These are phyloP conservation scores for Momotus momota DNA, from an alignment of 2,797 vertebrate species.

Conservation along the genomic window DNA sequence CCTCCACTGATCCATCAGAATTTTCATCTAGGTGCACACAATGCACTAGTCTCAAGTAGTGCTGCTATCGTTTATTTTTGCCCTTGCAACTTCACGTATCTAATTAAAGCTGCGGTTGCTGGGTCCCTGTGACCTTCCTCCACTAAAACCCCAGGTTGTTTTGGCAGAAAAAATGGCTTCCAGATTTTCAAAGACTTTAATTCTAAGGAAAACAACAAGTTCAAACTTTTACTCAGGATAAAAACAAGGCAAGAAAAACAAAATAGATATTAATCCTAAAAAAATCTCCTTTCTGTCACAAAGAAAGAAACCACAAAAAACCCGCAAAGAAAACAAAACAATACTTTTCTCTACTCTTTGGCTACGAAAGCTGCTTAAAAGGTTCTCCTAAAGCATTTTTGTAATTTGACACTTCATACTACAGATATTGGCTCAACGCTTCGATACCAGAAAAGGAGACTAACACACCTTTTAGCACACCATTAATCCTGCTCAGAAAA, in stretches of 20 bases:
- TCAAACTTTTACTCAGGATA: neutral
- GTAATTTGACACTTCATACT: slow-evolving; percentile 1
- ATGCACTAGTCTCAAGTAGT: neutral
- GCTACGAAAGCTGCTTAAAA: neutral
- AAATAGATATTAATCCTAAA: neutral
- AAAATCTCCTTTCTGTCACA: neutral
- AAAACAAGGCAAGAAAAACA: neutral
- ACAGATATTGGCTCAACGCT: slow-evolving; percentile 1
- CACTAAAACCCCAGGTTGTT: neutral
- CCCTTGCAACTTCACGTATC: neutral
- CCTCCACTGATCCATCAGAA: neutral
- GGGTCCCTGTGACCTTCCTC: neutral
- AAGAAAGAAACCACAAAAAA: neutral
- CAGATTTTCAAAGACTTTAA: neutral
- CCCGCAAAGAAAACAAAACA: neutral
- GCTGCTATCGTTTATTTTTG: neutral
- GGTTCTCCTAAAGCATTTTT: neutral
- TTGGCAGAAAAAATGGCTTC: neutral
- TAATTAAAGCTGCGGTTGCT: neutral
- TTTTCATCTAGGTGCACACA: neutral
- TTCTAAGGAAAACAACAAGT: neutral
- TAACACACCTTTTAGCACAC: slow-evolving; percentile 38
- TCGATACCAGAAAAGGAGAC: neutral
- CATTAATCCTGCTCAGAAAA: slow-evolving; percentile 50
- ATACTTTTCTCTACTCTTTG: neutral